Conservation (phyloP, 1,140 invertebrate genomes). For the Lepidurus couesii region DNA sequence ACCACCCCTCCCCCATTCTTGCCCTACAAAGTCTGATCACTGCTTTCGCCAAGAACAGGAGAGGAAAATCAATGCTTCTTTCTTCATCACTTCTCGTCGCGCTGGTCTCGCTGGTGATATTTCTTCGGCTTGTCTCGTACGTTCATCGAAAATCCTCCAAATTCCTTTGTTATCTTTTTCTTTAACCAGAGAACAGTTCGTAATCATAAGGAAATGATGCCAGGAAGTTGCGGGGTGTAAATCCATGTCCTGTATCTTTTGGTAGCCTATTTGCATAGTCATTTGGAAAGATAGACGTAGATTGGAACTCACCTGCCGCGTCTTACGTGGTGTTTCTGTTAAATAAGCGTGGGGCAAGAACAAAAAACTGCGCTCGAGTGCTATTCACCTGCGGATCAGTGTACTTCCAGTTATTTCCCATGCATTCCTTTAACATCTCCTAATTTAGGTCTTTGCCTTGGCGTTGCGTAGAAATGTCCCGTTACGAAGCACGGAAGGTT, state of each 20-base stretch:
- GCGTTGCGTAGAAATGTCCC: background rate
- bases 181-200: too few species aligned
- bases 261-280: too few species aligned
- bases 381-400: slow-evolving; percentile 7
- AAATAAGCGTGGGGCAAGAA: too few species aligned
- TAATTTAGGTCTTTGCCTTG: slow-evolving; percentile 16
- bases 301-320: too few species aligned
- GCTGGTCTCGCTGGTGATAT: background rate
- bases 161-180: too few species aligned
- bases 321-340: too few species aligned
- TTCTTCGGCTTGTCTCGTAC: background rate
- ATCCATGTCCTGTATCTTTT: too few species aligned
- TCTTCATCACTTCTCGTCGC: background rate
- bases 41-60: background rate
- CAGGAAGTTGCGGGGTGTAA: too few species aligned
- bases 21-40: background rate
- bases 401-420: slow-evolving; percentile 15
- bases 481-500: background rate
- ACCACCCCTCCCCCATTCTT: background rate
- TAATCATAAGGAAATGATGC: too few species aligned
- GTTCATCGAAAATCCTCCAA: background rate
- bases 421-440: background rate
- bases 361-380: background rate
- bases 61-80: slow-evolving; percentile 6
- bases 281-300: too few species aligned